Evolutionary conservation across 2,888 invertebrate species (phyloP), one percentile per base, ranked within the genome.

Genomic region (Amphipyra berbera): DNA sequence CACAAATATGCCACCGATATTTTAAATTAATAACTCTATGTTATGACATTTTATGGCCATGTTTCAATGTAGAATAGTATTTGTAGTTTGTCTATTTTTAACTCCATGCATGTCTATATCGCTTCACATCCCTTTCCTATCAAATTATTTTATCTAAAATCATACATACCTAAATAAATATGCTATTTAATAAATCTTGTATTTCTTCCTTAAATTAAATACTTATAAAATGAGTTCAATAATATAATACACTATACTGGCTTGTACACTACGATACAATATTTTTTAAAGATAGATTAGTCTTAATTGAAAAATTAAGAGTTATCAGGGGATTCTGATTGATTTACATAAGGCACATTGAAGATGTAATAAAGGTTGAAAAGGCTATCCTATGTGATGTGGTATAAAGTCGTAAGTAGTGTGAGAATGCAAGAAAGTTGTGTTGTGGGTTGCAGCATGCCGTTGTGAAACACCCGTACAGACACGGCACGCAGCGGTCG

Each of bases 401-500:
- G 21, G 37, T 69, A 8, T 3, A 21, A 5, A 37, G 38, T 47
- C 8, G 9, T 46, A 21, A 41, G 37, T 72, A 55, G 46, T 70
- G 58, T 67, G 54, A 52, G 58, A 64, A 68, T 74, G 70, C 58
- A 73, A 70, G 40, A 49, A 47, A 15, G 13, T 64, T 57, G 49
- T 50, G 27, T 66, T 65, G 48, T 73, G 65, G 79, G 73, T 95
- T 95, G 74, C 96, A 97, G 96, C 96, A 96, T 94, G 96, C 95
- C 76, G 83, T 76, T 81, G 95, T 95, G 91, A 96, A 95, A 84
- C 96, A 96, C 82, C 96, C 96, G 87, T 96, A 96, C 90, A 86
- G 94, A 74, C 95, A 95, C 92, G 92, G 94, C 78, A 92, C 94
- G 47, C 97, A 97, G 93, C 96, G 97, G 79, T 97, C 97, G 82